Evolutionary conservation across 2,888 invertebrate species (phyloP), one percentile per base, ranked within the genome.

Genomic region (Scaptomyza tumidula): DNA sequence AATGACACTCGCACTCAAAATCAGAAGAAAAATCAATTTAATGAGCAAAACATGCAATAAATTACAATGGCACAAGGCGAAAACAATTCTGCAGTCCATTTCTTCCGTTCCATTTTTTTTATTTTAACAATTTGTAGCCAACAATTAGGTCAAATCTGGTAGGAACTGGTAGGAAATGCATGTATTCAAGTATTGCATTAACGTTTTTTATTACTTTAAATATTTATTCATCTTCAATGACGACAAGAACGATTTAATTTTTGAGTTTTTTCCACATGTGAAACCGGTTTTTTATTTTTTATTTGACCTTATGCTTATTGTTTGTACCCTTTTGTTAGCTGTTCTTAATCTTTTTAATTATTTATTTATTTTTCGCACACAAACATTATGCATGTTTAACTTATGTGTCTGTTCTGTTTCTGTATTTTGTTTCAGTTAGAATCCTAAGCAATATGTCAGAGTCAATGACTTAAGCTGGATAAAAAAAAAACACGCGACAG

Each of bases 1-100:
- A 90, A 82, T 91, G 90, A 88, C 90, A 91, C 90, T 90, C 82
- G 88, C 84, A 89, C 83, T 88, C 88, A 89, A 89, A 90, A 81
- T 86, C 82, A 85, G 54, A 64, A 48, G 77, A 71, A 86, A 90
- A 90, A 89, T 89, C 87, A 90, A 88, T 88, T 89, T 88, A 89
- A 88, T 88, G 87, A 90, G 87, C 85, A 81, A 84, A 81, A 89
- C 86, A 88, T 88, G 87, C 78, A 88, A 84, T 78, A 88, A 88
- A 90, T 84, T 84, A 84, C 79, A 74, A 54, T 33, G 65, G 73
- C 60, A 44, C 63, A 66, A 67, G 60, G 75, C 71, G 54, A 74
- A 82, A 79, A 75, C 65, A 71, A 73, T 72, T 70, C 61, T 54
- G 57, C 75, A 80, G 63, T 71, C 69, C 77, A 80, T 81, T 88